Evolutionary conservation across 2,888 invertebrate species (phyloP).

Genomic region (Teleogryllus oceanicus): DNA sequence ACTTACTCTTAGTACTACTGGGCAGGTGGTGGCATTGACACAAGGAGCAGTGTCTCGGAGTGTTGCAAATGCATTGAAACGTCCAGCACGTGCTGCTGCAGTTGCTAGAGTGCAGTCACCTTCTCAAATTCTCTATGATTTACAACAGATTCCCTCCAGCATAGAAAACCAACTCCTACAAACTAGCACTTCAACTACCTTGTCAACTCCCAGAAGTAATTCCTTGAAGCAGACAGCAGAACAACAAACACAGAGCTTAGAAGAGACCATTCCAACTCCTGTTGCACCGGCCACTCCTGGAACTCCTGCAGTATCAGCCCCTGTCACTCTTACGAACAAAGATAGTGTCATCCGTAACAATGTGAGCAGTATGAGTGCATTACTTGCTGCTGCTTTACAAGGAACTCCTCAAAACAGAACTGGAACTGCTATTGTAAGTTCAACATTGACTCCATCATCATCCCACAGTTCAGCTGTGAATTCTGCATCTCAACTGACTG

Average conservation of each 20-base stretch:
- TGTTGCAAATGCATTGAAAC: background rate
- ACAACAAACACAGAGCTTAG: background rate
- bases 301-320: background rate
- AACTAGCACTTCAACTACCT: background rate
- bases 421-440: too few relatives aligned
- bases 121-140: background rate
- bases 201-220: background rate
- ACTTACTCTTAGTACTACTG: constrained; percentile 36
- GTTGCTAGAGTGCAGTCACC: background rate
- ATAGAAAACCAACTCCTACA: background rate
- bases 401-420: constrained; percentile 21
- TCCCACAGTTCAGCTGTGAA: background rate
- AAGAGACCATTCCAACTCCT: background rate
- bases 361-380: constrained; percentile 51
- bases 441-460: background rate
- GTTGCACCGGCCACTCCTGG: background rate
- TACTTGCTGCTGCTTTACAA: constrained; percentile 50
- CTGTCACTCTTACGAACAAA: too few relatives aligned
- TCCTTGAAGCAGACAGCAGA: background rate
- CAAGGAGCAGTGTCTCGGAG: background rate
- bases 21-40: constrained; percentile 23
- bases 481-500: too few relatives aligned
- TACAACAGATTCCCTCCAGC: background rate
- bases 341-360: constrained; percentile 48
- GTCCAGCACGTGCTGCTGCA: background rate